A percentile compares a stretch with the other conserved stretches of the same genome.
These are phyloP conservation scores for Podabrus alpinus DNA, from an alignment of 2,888 invertebrate genomes.

Conservation along the genomic window DNA sequence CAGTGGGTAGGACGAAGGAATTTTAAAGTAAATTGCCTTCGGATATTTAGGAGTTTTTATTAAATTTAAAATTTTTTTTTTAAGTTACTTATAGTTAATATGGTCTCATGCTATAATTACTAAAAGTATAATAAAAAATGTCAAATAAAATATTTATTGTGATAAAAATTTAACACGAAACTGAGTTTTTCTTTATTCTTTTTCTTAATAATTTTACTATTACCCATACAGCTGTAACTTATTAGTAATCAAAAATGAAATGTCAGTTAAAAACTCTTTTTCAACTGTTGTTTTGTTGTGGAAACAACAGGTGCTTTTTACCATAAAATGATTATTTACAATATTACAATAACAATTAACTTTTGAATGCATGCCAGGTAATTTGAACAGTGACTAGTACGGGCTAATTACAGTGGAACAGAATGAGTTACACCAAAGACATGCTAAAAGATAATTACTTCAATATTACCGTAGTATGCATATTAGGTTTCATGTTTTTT, in stretches of 20 bases:
- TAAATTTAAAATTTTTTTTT: background rate
- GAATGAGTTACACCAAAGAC: background rate
- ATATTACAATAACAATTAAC: background rate
- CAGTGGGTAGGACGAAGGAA: constrained; percentile 16
- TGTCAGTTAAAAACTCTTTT: background rate
- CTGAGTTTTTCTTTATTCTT: background rate
- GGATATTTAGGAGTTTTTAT: constrained; percentile 7
- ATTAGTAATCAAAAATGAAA: background rate
- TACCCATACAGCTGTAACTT: background rate
- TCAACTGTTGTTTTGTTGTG: background rate
- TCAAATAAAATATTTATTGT: background rate
- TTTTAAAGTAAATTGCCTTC: constrained; percentile 12
- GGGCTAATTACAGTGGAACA: background rate
- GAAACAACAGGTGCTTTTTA: background rate
- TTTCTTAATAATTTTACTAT: background rate
- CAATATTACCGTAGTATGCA: background rate
- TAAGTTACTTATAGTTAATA: background rate
- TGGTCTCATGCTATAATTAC: background rate
- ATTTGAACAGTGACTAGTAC: background rate
- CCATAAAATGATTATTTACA: background rate
- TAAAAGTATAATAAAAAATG: background rate
- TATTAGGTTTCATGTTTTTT: background rate
- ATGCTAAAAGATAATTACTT: background rate
- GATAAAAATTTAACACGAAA: background rate
- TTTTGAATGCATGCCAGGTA: background rate